These are phyloP conservation scores for Hemiprocne comata DNA, from an alignment of 2,113 vertebrate species.

Conservation along the genomic window DNA sequence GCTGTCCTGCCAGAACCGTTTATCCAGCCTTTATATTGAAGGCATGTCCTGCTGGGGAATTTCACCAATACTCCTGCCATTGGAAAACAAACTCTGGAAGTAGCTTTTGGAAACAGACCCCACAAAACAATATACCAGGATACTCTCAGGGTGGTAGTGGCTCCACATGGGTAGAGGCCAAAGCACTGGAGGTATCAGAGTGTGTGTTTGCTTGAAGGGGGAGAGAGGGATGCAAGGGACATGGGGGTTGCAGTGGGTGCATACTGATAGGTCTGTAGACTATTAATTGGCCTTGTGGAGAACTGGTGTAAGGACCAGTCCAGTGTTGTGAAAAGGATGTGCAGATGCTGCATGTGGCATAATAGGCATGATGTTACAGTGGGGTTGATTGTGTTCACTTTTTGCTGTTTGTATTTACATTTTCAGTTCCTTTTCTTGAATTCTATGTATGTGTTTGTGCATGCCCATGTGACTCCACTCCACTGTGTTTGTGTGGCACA, in stretches of 20 bases:
- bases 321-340: not conserved
- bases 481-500: not conserved
- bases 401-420: not conserved
- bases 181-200: not conserved
- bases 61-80: not conserved
- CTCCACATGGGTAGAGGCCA: not conserved
- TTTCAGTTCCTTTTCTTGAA: not conserved
- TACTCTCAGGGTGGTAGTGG: not conserved
- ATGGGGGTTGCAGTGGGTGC: not conserved
- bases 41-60: not conserved
- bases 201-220: not conserved
- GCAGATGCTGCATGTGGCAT: not conserved
- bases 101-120: conserved; percentile 17
- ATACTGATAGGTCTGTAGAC: not conserved
- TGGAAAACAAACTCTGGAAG: conserved; percentile 6
- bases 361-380: not conserved
- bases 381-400: not conserved
- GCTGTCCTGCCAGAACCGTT: conserved; percentile 33
- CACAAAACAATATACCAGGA: not conserved
- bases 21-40: conserved; percentile 43
- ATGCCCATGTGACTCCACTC: not conserved
- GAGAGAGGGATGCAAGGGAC: not conserved
- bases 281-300: not conserved
- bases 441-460: not conserved
- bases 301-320: not conserved